Conservation (phyloP, 2,888 invertebrate species). For the Noctua fimbriata region DNA sequence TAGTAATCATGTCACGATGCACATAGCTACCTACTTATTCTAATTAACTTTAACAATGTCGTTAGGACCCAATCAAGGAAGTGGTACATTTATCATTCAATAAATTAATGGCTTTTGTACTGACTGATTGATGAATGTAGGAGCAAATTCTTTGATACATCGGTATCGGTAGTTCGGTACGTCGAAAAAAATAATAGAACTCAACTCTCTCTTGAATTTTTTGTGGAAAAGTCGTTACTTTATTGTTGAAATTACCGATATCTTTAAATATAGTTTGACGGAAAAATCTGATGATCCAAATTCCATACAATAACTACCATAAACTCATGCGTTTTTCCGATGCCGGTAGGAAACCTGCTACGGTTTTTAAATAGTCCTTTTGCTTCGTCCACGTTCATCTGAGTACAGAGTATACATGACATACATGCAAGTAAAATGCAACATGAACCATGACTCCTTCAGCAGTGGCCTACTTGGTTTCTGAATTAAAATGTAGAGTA, state of each 20-base stretch:
- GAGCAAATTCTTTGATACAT: not conserved
- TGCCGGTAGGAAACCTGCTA: not conserved
- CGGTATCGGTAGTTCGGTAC: not conserved
- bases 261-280: not conserved
- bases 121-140: slow-evolving; percentile 10
- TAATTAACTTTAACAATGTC: slow-evolving; percentile 24
- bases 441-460: not conserved
- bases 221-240: not conserved
- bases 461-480: not conserved
- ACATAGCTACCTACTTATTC: not conserved
- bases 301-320: not conserved
- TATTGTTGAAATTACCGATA: not conserved
- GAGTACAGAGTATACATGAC: not conserved
- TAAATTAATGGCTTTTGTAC: slow-evolving; percentile 2
- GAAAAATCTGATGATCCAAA: not conserved
- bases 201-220: not conserved
- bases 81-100: slow-evolving; percentile 11
- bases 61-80: slow-evolving; percentile 13
- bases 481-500: not conserved
- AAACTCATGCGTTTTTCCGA: not conserved
- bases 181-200: not conserved
- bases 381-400: not conserved
- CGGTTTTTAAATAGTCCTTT: not conserved
- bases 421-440: not conserved
- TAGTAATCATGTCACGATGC: not conserved